phyloP scores from a whole-genome alignment of 2,113 vertebrate species.

The Triplophysa siluroides region DNA sequence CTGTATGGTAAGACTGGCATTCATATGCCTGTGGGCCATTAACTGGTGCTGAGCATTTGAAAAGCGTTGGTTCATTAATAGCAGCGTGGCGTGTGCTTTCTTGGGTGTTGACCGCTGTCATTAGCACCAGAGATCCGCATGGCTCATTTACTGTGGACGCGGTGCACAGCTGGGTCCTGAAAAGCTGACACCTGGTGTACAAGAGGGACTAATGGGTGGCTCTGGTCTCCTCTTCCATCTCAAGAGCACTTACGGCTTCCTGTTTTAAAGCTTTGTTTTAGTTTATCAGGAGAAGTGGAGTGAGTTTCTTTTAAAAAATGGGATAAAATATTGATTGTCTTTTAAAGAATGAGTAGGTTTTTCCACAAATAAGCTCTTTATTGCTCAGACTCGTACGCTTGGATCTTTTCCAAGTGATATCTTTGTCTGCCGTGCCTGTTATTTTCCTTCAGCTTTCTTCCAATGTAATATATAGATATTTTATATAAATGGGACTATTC shows the following conservation, averaged over 20 bases:
- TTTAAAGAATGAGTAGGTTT: neutral
- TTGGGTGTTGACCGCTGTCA: slow-evolving; percentile 62
- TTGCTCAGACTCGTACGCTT: neutral
- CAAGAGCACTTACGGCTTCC: neutral
- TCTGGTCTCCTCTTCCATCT: neutral
- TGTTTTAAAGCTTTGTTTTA: slow-evolving; percentile 15
- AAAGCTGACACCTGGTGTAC: slow-evolving; percentile 57
- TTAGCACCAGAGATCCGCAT: slow-evolving; percentile 58
- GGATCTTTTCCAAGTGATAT: neutral
- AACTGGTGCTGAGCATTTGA: slow-evolving; percentile 14
- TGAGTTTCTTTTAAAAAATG: neutral
- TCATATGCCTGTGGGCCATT: slow-evolving; percentile 2
- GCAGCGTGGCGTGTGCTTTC: slow-evolving; percentile 40
- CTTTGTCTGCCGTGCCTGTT: neutral
- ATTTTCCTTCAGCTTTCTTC: neutral
- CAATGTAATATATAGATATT: neutral
- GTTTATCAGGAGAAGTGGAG: neutral
- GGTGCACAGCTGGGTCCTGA: slow-evolving; percentile 58
- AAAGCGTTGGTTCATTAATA: neutral
- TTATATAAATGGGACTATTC: neutral
- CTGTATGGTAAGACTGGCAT: slow-evolving; percentile 16
- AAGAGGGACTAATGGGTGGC: slow-evolving; percentile 22
- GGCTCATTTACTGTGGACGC: slow-evolving; percentile 58
- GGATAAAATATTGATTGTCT: neutral
- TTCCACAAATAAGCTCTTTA: neutral